Conservation (phyloP, 2,888 invertebrate genomes). For the Agrotis puta region DNA sequence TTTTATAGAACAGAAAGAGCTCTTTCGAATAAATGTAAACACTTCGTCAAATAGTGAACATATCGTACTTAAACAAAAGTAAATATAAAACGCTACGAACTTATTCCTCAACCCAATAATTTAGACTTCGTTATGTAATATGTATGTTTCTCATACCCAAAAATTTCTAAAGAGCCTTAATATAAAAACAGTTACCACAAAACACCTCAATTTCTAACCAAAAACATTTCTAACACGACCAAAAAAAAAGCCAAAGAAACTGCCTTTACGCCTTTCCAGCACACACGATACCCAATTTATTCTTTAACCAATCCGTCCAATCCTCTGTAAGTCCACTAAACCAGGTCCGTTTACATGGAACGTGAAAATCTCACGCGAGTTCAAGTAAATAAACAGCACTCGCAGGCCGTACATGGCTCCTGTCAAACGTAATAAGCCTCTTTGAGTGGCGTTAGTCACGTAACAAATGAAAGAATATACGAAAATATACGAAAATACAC, state of each 20-base stretch:
- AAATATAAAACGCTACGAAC: no score
- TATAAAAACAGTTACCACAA: no score
- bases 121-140: no score
- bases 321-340: slow-evolving; percentile 48
- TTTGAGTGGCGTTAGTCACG: slow-evolving; percentile 80
- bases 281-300: slow-evolving; percentile 27
- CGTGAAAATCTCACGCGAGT: slow-evolving; percentile 61
- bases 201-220: not conserved
- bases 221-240: not conserved
- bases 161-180: no score
- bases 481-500: slow-evolving; percentile 71
- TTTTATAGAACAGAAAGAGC: no score
- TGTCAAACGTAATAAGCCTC: slow-evolving; percentile 78
- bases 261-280: not conserved
- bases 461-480: slow-evolving; percentile 74
- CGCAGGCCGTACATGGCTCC: slow-evolving; percentile 65
- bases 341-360: slow-evolving; percentile 56
- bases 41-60: no score
- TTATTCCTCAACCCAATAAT: no score
- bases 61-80: no score
- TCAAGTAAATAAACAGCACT: slow-evolving; percentile 64
- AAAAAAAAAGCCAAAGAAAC: not conserved
- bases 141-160: no score
- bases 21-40: no score
- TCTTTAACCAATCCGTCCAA: slow-evolving; percentile 25